Evolutionary conservation across 1,140 invertebrate species (phyloP).

Genomic region (Solenopsis fugax): DNA sequence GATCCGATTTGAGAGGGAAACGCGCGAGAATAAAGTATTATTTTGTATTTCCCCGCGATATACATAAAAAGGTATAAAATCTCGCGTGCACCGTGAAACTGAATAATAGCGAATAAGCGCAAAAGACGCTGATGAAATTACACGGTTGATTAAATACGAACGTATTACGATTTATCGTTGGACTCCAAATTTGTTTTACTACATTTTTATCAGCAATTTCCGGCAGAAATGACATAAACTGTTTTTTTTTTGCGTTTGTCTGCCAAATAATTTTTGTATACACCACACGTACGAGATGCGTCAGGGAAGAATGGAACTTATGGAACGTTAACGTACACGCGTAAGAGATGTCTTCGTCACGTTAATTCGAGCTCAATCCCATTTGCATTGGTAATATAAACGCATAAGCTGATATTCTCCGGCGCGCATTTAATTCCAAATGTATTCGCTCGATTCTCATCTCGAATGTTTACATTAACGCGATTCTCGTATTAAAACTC

Average conservation of each 20-base stretch:
- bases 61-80: slow-evolving; percentile 17
- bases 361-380: slow-evolving; percentile 42
- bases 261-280: slow-evolving; percentile 12
- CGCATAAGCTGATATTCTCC: slow-evolving; percentile 47
- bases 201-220: background rate
- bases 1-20: slow-evolving; percentile 36
- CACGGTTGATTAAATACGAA: background rate
- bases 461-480: slow-evolving; percentile 49
- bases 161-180: background rate
- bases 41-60: background rate
- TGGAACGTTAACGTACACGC: background rate
- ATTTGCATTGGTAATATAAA: slow-evolving; percentile 51
- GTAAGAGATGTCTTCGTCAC: background rate
- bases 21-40: slow-evolving; percentile 24
- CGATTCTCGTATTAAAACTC: slow-evolving; percentile 41
- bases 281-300: background rate
- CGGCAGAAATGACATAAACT: too few relatives aligned
- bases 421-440: slow-evolving; percentile 14
- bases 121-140: slow-evolving; percentile 6
- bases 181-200: background rate
- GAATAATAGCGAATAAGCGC: background rate
- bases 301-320: background rate
- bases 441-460: slow-evolving; percentile 34
- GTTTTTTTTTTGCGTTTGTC: background rate
- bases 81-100: background rate